These are phyloP conservation scores for Aurelia aurita DNA, from an alignment of 30 jellyfish, hydroid and myxozoan genomes.

Conservation along the genomic window DNA sequence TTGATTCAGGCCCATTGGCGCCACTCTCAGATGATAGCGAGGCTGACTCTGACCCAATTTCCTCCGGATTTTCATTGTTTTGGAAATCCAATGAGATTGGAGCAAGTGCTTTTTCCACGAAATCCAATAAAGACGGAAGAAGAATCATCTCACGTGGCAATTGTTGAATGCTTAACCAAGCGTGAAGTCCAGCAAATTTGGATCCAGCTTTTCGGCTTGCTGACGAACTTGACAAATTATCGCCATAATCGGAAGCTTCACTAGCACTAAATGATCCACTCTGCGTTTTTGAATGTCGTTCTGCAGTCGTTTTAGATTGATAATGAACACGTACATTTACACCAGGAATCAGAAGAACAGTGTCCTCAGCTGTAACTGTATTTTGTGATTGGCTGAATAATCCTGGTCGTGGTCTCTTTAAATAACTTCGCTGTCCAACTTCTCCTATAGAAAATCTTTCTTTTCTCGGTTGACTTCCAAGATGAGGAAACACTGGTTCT, in stretches of 20 bases:
- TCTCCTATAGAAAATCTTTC: constrained; percentile 55
- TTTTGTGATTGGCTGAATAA: constrained; percentile 52
- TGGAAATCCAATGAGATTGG: constrained; percentile 74
- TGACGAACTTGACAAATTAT: constrained; percentile 48
- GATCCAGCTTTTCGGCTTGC: constrained; percentile 61
- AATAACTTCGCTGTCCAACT: constrained; percentile 25
- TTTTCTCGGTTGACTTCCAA: constrained; percentile 21
- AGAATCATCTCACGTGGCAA: constrained; percentile 91
- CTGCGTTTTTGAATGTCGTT: constrained; percentile 29
- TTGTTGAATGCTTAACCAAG: constrained; percentile 83
- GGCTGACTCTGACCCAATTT: constrained; percentile 29
- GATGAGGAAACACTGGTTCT: constrained; percentile 24
- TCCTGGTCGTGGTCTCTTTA: constrained; percentile 28
- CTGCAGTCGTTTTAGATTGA: constrained; percentile 77
- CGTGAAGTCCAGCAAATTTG: constrained; percentile 86
- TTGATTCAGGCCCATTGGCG: constrained; percentile 70
- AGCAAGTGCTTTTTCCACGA: constrained; percentile 82
- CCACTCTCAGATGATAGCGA: constrained; percentile 48
- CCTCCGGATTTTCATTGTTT: constrained; percentile 27
- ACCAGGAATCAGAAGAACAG: constrained; percentile 85
- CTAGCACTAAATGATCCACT: constrained; percentile 50
- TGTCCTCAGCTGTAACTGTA: constrained; percentile 59
- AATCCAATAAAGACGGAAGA: constrained; percentile 90
- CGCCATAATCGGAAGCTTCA: constrained; percentile 42
- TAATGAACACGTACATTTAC: constrained; percentile 88